Evolutionary conservation across 35 echinoderm and acorn worm genomes (phyloP), one percentile per base, ranked within the genome.

Genomic region (Acanthaster planci): DNA sequence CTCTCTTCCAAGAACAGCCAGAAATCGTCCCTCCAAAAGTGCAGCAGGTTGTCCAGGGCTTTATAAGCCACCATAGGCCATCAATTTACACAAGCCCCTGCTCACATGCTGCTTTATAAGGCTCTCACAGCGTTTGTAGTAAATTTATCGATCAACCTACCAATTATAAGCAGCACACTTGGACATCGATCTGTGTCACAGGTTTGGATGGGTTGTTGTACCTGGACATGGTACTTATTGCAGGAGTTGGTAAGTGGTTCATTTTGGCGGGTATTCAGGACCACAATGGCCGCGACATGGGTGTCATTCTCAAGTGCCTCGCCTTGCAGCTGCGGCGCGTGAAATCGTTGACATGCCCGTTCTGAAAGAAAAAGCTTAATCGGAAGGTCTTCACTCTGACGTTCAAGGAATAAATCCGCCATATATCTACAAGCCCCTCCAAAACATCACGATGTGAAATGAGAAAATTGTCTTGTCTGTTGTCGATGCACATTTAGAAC

Each of bases 261-360:
- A 72, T 72, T 72, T 72, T 72, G 64, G 64, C 64, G 64, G 64
- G 18, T 34, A 72, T 72, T 72, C 64, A 72, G 34, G 18, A 72
- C 64, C 7, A 72, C 64, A 72, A 72, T 72, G 64, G 23, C 64
- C 64, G 64, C 64, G 18, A 26, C 64, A 16, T 72, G 64, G 64
- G 64, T 72, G 64, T 72, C 64, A 72, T 34, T 72, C 64, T 72
- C 64, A 72, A 72, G 64, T 72, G 23, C 64, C 23, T 35, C 64
- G 57, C 26, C 7, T 26, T n/a, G n/a, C n/a, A n/a, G 34, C 64
- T 31, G 34, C 30, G 64, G 64, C 10, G 29, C 64, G 34, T 72
- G 14, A 72, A 36, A 34, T 7, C 30, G 10, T 34, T 27, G 26
- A 26, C 34, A 31, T 18, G 19, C 21, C 64, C 34, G 14, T 21